Evolutionary conservation across 2,888 invertebrate genomes (phyloP), one percentile per base, ranked within the genome.

Genomic region (Achlya flavicornis): DNA sequence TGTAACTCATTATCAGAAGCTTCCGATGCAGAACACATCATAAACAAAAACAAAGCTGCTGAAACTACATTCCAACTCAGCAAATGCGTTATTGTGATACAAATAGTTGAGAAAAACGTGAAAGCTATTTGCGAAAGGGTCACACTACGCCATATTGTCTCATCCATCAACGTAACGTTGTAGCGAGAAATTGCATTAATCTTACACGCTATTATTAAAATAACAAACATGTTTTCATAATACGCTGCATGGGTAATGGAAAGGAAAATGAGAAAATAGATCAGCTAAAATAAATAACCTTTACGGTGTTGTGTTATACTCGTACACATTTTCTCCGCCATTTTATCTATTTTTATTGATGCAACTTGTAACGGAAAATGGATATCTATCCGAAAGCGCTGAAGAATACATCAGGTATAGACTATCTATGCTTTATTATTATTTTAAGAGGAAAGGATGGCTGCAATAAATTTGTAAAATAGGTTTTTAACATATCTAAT

Each of bases 131-230:
- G 73, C 65, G 75, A 72, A 71, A 63, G 67, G 72, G 71, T 74
- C 70, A 67, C 73, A 74, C 61, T 69, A 72, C 72, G 65, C 69
- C 72, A 71, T 74, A 72, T 73, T 75, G 70, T 72, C 70, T 70
- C 79, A 80, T 81, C 82, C 75, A 79, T 80, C 81, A 79, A 72
- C 73, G 70, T 73, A 71, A 71, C 70, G 70, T 69, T 66, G 64
- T 70, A 58, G 66, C 62, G 63, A 63, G 68, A 69, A 66, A 68
- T 71, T 60, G 60, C 60, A 60, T 41, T 33, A 60, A 53, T 53
- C 48, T 53, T 10, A 16, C n/a, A 53, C 10, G 53, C 53, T 53
- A 53, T 41, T 60, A 60, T 60, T 60, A 60, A 60, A 60, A 60
- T 60, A 19, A 60, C 43, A 60, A 43, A 43, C 60, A 12, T 43